A percentile compares a stretch with the other conserved stretches of the same genome.
Conservation (phyloP, 2,113 vertebrate species). For the Canis aureus region DNA sequence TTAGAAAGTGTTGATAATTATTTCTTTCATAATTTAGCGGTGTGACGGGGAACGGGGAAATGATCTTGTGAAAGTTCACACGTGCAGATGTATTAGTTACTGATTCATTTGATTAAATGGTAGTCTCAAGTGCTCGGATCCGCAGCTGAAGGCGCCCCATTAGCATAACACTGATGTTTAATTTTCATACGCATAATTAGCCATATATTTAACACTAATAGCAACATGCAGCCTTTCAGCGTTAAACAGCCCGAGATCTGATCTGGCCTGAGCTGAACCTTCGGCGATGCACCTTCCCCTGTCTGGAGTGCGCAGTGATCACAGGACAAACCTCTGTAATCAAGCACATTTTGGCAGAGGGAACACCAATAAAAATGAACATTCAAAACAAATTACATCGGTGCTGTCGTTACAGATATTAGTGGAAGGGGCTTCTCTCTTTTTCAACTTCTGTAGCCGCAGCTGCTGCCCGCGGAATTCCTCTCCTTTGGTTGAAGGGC, state of each 20-base stretch:
- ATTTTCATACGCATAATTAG: conserved; percentile 99
- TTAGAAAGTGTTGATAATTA: conserved; percentile 91
- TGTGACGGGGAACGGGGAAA: conserved; percentile 87
- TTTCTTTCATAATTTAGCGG: conserved; percentile 89
- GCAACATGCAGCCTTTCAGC: conserved; percentile 93
- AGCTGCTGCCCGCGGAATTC: conserved; percentile 69
- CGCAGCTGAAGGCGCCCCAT: conserved; percentile 96
- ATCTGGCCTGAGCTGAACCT: conserved; percentile 91
- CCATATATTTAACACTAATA: conserved; percentile 99
- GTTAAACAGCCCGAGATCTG: conserved; percentile 90
- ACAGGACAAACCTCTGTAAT: conserved; percentile 84
- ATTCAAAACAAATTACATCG: conserved; percentile 83
- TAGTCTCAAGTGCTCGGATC: conserved; percentile 95
- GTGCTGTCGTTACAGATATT: conserved; percentile 76
- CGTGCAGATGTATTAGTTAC: conserved; percentile 94
- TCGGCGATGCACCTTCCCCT: conserved; percentile 85
- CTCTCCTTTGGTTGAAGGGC: conserved; percentile 64
- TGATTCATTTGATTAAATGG: conserved; percentile 97
- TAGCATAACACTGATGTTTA: conserved; percentile 99
- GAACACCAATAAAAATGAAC: conserved; percentile 87
- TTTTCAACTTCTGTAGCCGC: conserved; percentile 56
- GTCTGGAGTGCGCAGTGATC: conserved; percentile 85
- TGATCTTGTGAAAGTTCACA: conserved; percentile 92
- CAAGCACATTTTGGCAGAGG: conserved; percentile 87
- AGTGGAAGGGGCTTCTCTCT: conserved; percentile 70